These are phyloP conservation scores for Rhinophrynus dorsalis DNA, from an alignment of 2,797 vertebrate genomes.

Conservation along the genomic window DNA sequence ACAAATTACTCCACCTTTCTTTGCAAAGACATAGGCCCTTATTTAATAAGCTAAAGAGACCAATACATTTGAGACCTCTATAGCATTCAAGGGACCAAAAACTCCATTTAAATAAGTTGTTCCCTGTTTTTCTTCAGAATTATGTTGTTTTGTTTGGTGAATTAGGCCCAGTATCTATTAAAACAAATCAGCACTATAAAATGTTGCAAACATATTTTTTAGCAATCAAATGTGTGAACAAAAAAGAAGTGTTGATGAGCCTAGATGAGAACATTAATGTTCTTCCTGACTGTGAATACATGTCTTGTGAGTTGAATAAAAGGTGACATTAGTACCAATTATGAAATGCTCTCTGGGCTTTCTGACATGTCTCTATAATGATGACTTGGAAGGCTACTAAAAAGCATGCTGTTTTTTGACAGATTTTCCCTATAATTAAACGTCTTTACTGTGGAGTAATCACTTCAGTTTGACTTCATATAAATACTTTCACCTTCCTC, in stretches of 20 bases:
- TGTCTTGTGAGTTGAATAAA: slow-evolving; percentile 3
- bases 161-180: no score
- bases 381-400: slow-evolving; percentile 21
- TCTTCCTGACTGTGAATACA: neutral
- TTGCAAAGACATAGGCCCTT: no score
- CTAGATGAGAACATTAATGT: slow-evolving; percentile 39
- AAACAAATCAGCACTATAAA: neutral
- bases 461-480: neutral
- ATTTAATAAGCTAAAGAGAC: no score
- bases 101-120: no score
- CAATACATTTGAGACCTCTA: no score
- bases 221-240: slow-evolving; percentile 4
- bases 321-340: slow-evolving; percentile 36
- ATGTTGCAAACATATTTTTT: slow-evolving; percentile 26
- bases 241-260: slow-evolving; percentile 19
- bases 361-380: slow-evolving; percentile 13
- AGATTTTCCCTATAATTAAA: slow-evolving; percentile 36
- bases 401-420: slow-evolving; percentile 21
- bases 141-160: no score
- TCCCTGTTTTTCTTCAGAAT: no score
- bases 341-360: neutral
- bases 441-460: slow-evolving; percentile 16
- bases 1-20: no score
- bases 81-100: no score
- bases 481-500: slow-evolving; percentile 10